Conservation (phyloP, 2,113 vertebrate genomes). For the Montifringilla adamsi region DNA sequence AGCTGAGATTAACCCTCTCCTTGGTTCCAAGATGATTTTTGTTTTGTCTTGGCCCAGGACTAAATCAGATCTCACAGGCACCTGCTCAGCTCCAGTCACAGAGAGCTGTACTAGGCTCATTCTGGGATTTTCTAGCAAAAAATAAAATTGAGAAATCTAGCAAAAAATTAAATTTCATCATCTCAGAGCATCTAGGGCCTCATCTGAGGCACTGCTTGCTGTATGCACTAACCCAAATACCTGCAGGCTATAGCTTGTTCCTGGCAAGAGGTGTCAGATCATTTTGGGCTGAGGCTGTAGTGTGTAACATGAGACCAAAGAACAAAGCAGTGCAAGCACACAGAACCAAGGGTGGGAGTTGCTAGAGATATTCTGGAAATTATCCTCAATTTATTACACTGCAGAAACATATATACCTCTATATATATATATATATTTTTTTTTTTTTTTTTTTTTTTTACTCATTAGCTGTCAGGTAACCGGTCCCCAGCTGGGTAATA, state of each 20-base stretch:
- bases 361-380: not conserved
- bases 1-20: not conserved
- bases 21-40: not conserved
- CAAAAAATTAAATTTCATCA: not conserved
- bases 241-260: not conserved
- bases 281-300: not conserved
- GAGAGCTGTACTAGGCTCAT: not conserved
- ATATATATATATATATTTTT: no score
- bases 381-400: not conserved
- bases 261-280: not conserved
- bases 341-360: not conserved
- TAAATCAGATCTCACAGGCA: not conserved
- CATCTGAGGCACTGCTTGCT: not conserved
- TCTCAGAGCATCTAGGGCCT: not conserved
- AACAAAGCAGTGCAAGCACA: not conserved
- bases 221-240: not conserved
- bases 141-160: not conserved
- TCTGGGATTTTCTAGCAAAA: not conserved
- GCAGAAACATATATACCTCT: not conserved
- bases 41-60: not conserved
- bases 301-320: not conserved
- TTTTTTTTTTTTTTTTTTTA: no score
- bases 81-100: not conserved
- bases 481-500: no score
- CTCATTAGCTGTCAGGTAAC: not conserved